These are phyloP conservation scores for Sebastes hopkinsi DNA, from an alignment of 2,797 vertebrate genomes.

Conservation along the genomic window DNA sequence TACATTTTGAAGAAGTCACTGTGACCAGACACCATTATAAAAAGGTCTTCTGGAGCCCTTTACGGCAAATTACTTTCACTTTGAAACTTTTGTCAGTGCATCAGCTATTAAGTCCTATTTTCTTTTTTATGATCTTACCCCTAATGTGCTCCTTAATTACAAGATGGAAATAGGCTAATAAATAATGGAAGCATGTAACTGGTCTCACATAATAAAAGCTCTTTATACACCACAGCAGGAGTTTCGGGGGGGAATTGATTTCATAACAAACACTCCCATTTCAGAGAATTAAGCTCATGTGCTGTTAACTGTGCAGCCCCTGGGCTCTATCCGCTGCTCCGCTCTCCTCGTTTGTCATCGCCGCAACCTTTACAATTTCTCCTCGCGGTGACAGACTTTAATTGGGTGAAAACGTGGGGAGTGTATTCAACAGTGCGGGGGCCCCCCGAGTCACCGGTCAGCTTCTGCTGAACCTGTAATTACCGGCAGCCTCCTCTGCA, in stretches of 20 bases:
- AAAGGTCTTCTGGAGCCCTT: not conserved
- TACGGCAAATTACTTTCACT: not conserved
- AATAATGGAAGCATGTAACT: conserved; percentile 28
- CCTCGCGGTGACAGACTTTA: conserved; percentile 30
- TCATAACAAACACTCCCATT: conserved; percentile 20
- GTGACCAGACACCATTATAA: not conserved
- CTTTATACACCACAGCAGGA: not conserved
- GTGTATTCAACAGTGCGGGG: not conserved
- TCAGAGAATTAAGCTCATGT: not conserved
- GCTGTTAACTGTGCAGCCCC: not conserved
- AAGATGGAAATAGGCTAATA: conserved; percentile 17
- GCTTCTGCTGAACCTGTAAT: conserved; percentile 2
- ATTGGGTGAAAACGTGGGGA: conserved; percentile 35
- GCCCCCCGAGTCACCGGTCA: not conserved
- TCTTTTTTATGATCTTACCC: conserved; percentile 8
- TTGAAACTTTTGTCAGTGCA: not conserved
- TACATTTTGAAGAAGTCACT: not conserved
- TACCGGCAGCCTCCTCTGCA: not conserved
- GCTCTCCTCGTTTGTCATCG: conserved; percentile 20
- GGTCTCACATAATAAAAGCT: conserved; percentile 16
- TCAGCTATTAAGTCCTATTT: not conserved
- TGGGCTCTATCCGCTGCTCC: not conserved
- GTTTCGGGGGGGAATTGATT: not conserved
- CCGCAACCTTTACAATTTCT: not conserved
- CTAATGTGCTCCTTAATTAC: conserved; percentile 32